Evolutionary conservation across 2,888 invertebrate species (phyloP), one percentile per base, ranked within the genome.

Genomic region (Vandiemenella viatica): DNA sequence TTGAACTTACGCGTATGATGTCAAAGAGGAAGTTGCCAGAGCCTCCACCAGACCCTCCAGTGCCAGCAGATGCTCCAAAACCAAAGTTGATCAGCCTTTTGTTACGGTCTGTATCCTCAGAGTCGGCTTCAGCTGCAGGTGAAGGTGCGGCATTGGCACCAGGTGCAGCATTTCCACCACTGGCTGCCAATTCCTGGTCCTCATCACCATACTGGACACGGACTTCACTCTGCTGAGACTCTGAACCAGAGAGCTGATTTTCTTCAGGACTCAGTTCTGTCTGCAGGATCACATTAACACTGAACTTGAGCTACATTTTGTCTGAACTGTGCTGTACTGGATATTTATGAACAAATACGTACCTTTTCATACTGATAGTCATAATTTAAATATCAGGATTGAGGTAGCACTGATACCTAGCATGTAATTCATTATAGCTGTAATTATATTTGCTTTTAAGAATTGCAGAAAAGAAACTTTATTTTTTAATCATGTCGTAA

Each of bases 21-120:
- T 89, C 88, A 68, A 88, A 87, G 58, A 89, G 73, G 75, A 89
- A 87, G 72, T 88, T 89, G 54, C 88, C 88, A 45, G 86, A 86
- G 48, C 85, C 86, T 55, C 81, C 83, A 10, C 67, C 66, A 54
- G 68, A 63, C 37, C 65, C 66, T 32, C 62, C 63, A n/a, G 65
- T 65, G 50, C 63, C 65, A 49, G 59, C 60, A 66, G 56, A 68
- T 17, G 65, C 67, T 50, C 70, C 69, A 20, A 65, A 62, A 40
- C 80, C 79, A 64, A 81, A 81, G 62, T 75, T 79, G 60, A 80
- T 70, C 67, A 79, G 83, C 72, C 88, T 76, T 67, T 88, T 89
- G 67, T 86, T 83, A 62, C 88, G 76, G 66, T 85, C 80, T 79
- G 59, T 53, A 21, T 56, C 57, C 41, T 53, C 55, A 23, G 51